A percentile compares a stretch with the other conserved stretches of the same genome.
Evolutionary conservation across 2,888 invertebrate species (phyloP).

Genomic region (Morpho deidamia): DNA sequence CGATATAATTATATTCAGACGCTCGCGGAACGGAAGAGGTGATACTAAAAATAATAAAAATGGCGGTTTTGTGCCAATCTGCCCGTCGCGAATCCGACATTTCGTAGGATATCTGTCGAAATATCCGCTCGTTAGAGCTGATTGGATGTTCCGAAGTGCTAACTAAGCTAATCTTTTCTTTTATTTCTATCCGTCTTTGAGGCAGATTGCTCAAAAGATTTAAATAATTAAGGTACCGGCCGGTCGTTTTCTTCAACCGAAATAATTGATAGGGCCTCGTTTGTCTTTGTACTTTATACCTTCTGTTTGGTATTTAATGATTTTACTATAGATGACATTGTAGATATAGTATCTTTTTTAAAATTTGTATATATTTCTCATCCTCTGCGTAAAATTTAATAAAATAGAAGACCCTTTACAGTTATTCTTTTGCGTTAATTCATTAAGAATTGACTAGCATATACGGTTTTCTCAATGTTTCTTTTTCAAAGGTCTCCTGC

Average conservation of each 20-base stretch:
- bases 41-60: slow-evolving; percentile 26
- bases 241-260: slow-evolving; percentile 1
- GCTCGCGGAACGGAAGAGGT: slow-evolving; percentile 17
- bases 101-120: slow-evolving; percentile 11
- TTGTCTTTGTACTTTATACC: slow-evolving; percentile 1
- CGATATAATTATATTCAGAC: slow-evolving; percentile 21
- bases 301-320: slow-evolving; percentile 4
- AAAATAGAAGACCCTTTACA: too few relatives aligned
- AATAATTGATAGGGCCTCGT: slow-evolving; percentile 5
- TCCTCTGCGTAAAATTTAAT: too few relatives aligned
- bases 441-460: too few relatives aligned
- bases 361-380: not conserved
- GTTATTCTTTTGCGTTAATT: too few relatives aligned
- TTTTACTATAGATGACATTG: not conserved
- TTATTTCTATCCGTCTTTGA: slow-evolving; percentile 13
- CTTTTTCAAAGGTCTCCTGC: too few relatives aligned
- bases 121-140: slow-evolving; percentile 17
- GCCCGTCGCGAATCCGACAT: slow-evolving; percentile 26
- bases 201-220: slow-evolving; percentile 18
- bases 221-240: slow-evolving; percentile 13
- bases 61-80: slow-evolving; percentile 28
- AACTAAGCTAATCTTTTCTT: slow-evolving; percentile 23
- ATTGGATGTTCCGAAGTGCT: slow-evolving; percentile 20
- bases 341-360: not conserved
- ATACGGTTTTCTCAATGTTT: too few relatives aligned